Evolutionary conservation across 2,797 vertebrate genomes (phyloP).

Genomic region (Acrossocheilus fasciatus): DNA sequence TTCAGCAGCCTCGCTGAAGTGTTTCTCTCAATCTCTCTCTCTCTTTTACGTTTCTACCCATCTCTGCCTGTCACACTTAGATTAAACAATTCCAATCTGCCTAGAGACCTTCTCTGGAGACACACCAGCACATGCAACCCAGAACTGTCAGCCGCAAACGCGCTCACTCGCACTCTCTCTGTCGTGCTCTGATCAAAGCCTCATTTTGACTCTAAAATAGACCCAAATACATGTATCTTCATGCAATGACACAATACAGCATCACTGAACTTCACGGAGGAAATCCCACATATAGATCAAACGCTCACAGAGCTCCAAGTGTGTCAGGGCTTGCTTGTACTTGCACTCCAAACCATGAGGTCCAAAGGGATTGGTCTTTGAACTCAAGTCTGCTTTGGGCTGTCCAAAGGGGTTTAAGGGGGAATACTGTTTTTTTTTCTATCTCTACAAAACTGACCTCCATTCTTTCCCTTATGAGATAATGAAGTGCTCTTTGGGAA

Average conservation of each 20-base stretch:
- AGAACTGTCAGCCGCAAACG: slow-evolving; percentile 60
- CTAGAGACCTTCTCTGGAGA: slow-evolving; percentile 59
- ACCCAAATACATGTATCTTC: slow-evolving; percentile 37
- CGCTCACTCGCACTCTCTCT: slow-evolving; percentile 27
- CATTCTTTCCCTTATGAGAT: slow-evolving; percentile 37
- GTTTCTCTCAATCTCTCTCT: slow-evolving; percentile 9
- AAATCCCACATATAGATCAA: slow-evolving; percentile 39
- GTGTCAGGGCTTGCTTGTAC: slow-evolving; percentile 35
- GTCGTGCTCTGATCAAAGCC: slow-evolving; percentile 51
- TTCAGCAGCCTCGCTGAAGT: not conserved
- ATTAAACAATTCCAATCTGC: slow-evolving; percentile 59
- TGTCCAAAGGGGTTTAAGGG: slow-evolving; percentile 21
- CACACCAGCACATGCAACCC: slow-evolving; percentile 59
- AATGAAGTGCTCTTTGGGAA: slow-evolving; percentile 45
- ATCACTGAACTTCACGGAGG: slow-evolving; percentile 20
- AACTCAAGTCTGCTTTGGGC: slow-evolving; percentile 38
- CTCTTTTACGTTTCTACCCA: slow-evolving; percentile 15
- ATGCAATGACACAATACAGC: slow-evolving; percentile 18
- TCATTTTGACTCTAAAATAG: slow-evolving; percentile 50
- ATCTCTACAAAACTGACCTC: slow-evolving; percentile 44
- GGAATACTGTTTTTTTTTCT: slow-evolving; percentile 4
- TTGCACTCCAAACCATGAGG: slow-evolving; percentile 22
- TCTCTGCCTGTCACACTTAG: slow-evolving; percentile 36
- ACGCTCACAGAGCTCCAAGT: slow-evolving; percentile 48
- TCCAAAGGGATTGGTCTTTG: slow-evolving; percentile 44